Conservation (phyloP, 2,888 invertebrate genomes). For the Scotopteryx bipunctaria region DNA sequence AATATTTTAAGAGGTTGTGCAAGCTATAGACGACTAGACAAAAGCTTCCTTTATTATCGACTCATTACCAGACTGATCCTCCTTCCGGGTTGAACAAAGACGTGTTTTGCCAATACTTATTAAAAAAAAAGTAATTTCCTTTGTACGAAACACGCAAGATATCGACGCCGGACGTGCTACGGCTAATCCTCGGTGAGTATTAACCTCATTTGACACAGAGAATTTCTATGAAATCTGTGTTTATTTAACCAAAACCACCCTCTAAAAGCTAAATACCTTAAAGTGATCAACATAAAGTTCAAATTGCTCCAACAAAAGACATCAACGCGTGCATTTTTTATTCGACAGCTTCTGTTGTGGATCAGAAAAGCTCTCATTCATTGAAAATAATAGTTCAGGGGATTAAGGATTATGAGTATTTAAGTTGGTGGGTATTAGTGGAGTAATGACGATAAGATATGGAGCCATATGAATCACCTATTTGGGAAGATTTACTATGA, state of each 20-base stretch:
- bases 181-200: conserved; percentile 44
- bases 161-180: conserved; percentile 70
- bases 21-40: not conserved
- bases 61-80: conserved; percentile 25
- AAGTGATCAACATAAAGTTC: not conserved
- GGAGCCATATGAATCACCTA: conserved; percentile 41
- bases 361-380: conserved; percentile 49
- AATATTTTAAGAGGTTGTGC: not conserved
- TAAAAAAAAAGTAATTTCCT: conserved; percentile 42
- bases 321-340: conserved; percentile 7
- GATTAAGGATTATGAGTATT: conserved; percentile 56
- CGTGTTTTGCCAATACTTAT: conserved; percentile 63
- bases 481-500: conserved; percentile 43
- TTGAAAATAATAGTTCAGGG: conserved; percentile 54
- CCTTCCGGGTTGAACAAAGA: conserved; percentile 70
- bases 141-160: conserved; percentile 61
- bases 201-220: conserved; percentile 45
- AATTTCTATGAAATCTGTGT: conserved; percentile 45
- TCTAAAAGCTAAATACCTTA: not conserved
- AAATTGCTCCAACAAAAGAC: conserved; percentile 21
- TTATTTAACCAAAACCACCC: conserved; percentile 11
- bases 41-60: not conserved
- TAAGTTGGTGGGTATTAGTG: conserved; percentile 61
- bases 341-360: conserved; percentile 30
- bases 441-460: conserved; percentile 70